Evolutionary conservation across 2,888 invertebrate species (phyloP).

Genomic region (Drosophila subsilvestris): DNA sequence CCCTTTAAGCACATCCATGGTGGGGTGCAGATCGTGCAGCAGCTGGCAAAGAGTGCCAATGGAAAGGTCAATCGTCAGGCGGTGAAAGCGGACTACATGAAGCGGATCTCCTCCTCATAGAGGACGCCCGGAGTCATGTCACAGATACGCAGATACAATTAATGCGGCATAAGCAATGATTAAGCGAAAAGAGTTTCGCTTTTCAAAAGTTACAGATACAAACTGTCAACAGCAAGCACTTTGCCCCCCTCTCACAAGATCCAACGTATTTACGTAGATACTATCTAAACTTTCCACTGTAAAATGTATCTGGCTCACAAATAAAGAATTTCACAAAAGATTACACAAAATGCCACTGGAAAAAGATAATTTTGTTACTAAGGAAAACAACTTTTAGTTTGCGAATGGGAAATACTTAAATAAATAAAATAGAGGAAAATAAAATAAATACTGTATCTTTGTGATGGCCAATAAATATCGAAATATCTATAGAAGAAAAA

Average conservation of each 20-base stretch:
- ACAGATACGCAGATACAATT: background rate
- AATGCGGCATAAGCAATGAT: background rate
- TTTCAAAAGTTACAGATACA: background rate
- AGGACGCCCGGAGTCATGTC: background rate
- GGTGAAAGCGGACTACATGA: conserved; percentile 55
- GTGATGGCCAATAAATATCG: background rate
- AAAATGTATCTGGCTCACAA: background rate
- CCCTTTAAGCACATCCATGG: conserved; percentile 70
- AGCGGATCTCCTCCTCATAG: background rate
- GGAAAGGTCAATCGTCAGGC: conserved; percentile 72
- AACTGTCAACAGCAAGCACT: background rate
- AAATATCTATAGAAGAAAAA: too few relatives aligned
- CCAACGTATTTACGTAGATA: background rate
- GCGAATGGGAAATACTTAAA: too few relatives aligned
- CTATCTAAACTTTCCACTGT: background rate
- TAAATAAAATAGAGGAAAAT: background rate
- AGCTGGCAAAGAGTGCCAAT: conserved; percentile 71
- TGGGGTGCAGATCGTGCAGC: conserved; percentile 69
- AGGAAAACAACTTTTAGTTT: too few relatives aligned
- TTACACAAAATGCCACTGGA: background rate
- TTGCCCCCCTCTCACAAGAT: background rate
- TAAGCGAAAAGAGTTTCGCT: background rate
- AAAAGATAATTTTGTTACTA: background rate
- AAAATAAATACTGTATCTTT: background rate
- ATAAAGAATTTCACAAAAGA: background rate